Base-by-base conservation (phyloP, 2,888 invertebrate genomes). In the Amphipyra tragopoginis region DNA sequence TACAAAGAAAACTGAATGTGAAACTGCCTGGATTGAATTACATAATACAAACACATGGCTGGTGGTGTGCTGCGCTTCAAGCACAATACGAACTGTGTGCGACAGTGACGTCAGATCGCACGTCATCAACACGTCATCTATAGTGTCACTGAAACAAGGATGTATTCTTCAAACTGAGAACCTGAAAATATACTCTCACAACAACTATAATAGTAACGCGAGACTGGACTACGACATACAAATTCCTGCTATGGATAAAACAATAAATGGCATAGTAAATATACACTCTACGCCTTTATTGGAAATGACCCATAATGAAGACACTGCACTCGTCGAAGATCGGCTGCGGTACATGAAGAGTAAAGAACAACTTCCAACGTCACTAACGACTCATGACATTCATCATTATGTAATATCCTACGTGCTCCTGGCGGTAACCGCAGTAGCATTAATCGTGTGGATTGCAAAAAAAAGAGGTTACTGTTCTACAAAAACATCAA, bases 1-100 rank as follows among this genome's bases (percentile, higher is more conserved):
- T 11, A 29, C n/a, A 44, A 40, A 33, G 5, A 40, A 40, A 10
- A 40, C 21, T 0, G 29, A 36, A 45, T 58, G 58, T 38, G 15
- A 45, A 4, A 10, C 45, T 5, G 29, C 39, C 14, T 58, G 58
- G 58, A 33, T 51, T 10, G 33, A 44, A 36, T 51, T 58, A 51
- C 51, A 58, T 21, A 43, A 36, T 1, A 29, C 33, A 47, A 58
- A 58, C 51, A 58, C n/a, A 2, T 51, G 58, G 51, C 44, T 49
- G 15, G 48, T 11, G 8, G 14, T 33, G 6, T 33, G 29, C 29
- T 55, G 55, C n/a, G 47, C 14, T 13, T 9, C 11, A 15, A 48
- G 42, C 42, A 21, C 21, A 11, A 26, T 57, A 13, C 51, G 51
- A 4, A 45, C 45, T 26, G 14, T 58, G 6, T 51, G 50, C 33